Base-by-base conservation (phyloP, 2,888 invertebrate species). In the Euzetes globulus region DNA sequence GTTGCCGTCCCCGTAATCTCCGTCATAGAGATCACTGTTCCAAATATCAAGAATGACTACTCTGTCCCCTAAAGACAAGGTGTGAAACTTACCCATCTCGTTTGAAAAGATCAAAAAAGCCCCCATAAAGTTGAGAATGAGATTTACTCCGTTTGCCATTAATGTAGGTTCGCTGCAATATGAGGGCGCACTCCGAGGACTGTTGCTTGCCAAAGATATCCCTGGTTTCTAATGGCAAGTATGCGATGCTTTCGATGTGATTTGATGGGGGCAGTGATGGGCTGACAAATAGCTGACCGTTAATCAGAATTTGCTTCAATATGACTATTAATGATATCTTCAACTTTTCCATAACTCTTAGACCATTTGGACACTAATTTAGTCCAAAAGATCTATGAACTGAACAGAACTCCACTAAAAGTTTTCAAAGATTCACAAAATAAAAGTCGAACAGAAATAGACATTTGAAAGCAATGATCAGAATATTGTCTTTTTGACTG, bases 81-180 rank as follows among this genome's bases (percentile, higher is more conserved):
- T n/a, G n/a, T n/a, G n/a, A n/a, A 19, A 52, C 37, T 4, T 65
- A 65, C 65, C 65, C 37, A 1, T 65, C 65, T 29, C 27, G 2
- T 58, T 74, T 74, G 27, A 74, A 60, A 27, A 74, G 45, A 22
- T 71, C 58, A 50, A 74, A 55, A 15, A 74, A 74, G 19, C 74
- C 74, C 4, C 71, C 74, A 50, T 71, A 74, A 13, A 60, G 25
- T 25, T 60, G 71, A 2, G 52, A 29, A 15, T 33, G 58, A 27
- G 37, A 45, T 50, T 63, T 73, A 19, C 37, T 19, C 1, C 71
- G 11, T 71, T 71, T 71, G 13, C 63, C 63, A 13, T 37, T 45
- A 6, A 73, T 33, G 27, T 70, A 75, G 47, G 73, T 75, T 41
- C 75, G 50, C 22, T 75, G 72, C 37, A 75, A 60, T 25, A 75